phyloP scores from a whole-genome alignment of 1,140 invertebrate genomes.

The Cotesia typhae region DNA sequence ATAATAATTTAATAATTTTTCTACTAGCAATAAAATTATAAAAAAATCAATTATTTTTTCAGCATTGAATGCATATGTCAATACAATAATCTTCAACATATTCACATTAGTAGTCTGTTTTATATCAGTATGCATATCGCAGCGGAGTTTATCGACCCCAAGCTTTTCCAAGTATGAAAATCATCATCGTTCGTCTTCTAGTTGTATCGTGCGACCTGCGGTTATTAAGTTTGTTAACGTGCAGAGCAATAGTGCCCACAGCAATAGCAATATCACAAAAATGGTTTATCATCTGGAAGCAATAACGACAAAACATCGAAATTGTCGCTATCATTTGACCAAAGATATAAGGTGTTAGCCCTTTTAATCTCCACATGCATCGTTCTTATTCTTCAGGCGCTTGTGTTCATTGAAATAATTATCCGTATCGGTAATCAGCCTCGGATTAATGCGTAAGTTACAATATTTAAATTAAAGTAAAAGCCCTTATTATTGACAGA shows the following conservation, averaged over 20 bases:
- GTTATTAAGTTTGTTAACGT: too few relatives aligned
- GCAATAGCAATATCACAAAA: too few relatives aligned
- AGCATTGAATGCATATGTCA: constrained; percentile 41
- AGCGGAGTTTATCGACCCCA: constrained; percentile 20
- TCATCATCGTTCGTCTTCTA: constrained; percentile 25
- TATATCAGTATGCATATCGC: constrained; percentile 42
- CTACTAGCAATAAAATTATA: too few relatives aligned
- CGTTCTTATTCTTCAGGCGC: constrained; percentile 35
- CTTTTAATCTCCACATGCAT: constrained; percentile 45
- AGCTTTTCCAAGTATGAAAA: constrained; percentile 12
- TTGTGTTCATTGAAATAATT: constrained; percentile 40
- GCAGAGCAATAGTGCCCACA: too few relatives aligned
- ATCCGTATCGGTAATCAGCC: constrained; percentile 39
- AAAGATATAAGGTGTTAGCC: constrained; percentile 46
- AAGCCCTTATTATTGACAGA: too few relatives aligned
- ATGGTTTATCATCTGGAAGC: too few relatives aligned
- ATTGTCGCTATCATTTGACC: too few relatives aligned
- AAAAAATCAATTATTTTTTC: constrained; percentile 15
- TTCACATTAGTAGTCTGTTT: constrained; percentile 40
- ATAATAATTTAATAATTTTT: too few relatives aligned
- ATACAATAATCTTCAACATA: constrained; percentile 40
- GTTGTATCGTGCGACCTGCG: constrained; percentile 43
- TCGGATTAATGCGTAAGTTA: constrained; percentile 45
- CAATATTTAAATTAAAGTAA: too few relatives aligned
- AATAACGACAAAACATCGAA: too few relatives aligned